Base-by-base conservation (phyloP, 2,888 invertebrate genomes). In the Sipha maydis region DNA sequence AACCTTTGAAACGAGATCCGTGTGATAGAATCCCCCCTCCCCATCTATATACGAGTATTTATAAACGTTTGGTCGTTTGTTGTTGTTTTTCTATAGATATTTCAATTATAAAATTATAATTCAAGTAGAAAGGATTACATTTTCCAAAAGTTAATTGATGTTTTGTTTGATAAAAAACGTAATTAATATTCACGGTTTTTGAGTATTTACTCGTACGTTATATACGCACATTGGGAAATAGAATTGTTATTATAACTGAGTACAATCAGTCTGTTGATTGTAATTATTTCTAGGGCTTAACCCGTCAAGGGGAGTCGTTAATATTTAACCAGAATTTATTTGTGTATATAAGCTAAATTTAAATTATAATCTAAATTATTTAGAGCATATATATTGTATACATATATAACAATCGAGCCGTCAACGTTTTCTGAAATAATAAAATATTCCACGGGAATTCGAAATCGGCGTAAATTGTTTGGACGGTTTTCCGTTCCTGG, bases 201-300 rank as follows among this genome's bases (percentile, higher is more conserved):
- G 11, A 11, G n/a, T 67, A 28, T 73, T 73, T 31, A 19, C 31
- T 31, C 11, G 31, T 34, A 19, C 31, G 1, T 73, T 67, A 17
- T 14, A 69, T 5, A 1, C 41, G 28, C 41, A 41, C 14, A 48
- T 3, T 14, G 48, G 1, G 14, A 31, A 31, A 25, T 25, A 69
- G 5, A 7, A 28, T 21, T 9, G 8, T 21, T 69, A 48, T 82
- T 82, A 31, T 31, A 0, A 48, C 48, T 14, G n/a, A 48, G 14
- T 14, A 48, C 14, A 48, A 48, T 69, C 14, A 31, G 67, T 34
- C 17, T 14, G 73, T 34, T 8, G 73, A 54, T 73, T 83, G 25
- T 83, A 73, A 83, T 73, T 25, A 31, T 83, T 83, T 73, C n/a
- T 71, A 34, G 54, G 17, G 25, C 25, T 83, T 34, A 73, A 83